Evolutionary conservation across 2,888 invertebrate genomes (phyloP).

Genomic region (Drosophila lutescens): DNA sequence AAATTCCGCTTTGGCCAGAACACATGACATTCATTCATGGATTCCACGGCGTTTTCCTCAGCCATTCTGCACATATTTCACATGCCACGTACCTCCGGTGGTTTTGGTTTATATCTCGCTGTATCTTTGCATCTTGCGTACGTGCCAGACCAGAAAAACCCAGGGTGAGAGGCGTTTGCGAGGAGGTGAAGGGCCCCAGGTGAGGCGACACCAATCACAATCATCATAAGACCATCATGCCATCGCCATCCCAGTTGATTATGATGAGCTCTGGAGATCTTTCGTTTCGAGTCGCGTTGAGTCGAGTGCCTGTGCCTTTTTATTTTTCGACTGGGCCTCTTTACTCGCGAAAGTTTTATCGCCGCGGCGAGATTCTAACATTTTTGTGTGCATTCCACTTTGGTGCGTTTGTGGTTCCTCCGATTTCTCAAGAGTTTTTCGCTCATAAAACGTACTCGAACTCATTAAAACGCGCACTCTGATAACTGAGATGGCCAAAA

Average conservation of each 20-base stretch:
- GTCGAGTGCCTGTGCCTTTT: slow-evolving; percentile 13
- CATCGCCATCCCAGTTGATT: slow-evolving; percentile 70
- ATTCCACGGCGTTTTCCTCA: slow-evolving; percentile 36
- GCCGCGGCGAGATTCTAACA: slow-evolving; percentile 77
- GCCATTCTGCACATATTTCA: slow-evolving; percentile 40
- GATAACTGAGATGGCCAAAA: slow-evolving; percentile 74
- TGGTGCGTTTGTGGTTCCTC: slow-evolving; percentile 72
- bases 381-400: slow-evolving; percentile 80
- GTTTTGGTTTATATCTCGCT: slow-evolving; percentile 17
- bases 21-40: slow-evolving; percentile 42
- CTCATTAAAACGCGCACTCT: slow-evolving; percentile 79
- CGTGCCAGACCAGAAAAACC: slow-evolving; percentile 54
- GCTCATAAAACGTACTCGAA: slow-evolving; percentile 79
- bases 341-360: slow-evolving; percentile 73
- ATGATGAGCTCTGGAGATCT: slow-evolving; percentile 59
- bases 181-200: slow-evolving; percentile 37
- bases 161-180: not conserved
- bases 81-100: slow-evolving; percentile 49
- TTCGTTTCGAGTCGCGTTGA: not conserved
- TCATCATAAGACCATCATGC: slow-evolving; percentile 66
- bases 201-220: slow-evolving; percentile 73
- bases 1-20: slow-evolving; percentile 13
- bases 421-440: slow-evolving; percentile 41
- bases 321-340: slow-evolving; percentile 29
- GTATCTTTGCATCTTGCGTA: slow-evolving; percentile 64